Conservation (phyloP, 2,113 vertebrate genomes). For the Pelobates fuscus region DNA sequence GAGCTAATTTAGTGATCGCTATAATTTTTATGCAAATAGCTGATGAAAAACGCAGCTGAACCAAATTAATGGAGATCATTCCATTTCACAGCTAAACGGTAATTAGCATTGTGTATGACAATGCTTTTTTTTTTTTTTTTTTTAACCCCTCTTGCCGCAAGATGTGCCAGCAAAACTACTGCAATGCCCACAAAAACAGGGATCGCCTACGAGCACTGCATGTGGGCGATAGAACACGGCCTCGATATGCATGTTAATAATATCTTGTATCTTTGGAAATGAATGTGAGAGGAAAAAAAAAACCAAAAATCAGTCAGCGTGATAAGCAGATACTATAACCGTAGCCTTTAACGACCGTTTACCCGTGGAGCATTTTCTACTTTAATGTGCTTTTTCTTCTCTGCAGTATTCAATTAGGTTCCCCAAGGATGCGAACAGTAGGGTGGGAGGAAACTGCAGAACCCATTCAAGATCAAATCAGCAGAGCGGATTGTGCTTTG, state of each 20-base stretch:
- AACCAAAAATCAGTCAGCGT: no score
- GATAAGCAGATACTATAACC: neutral
- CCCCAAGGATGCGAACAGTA: constrained; percentile 47
- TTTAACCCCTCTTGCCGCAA: neutral
- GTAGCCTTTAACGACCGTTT: constrained; percentile 55
- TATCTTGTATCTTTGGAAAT: neutral
- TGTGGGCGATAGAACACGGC: neutral
- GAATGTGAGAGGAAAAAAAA: rapidly evolving
- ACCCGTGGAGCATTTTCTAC: neutral
- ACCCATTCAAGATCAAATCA: constrained; percentile 51
- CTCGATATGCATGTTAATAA: neutral
- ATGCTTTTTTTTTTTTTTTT: neutral
- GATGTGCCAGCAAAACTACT: neutral
- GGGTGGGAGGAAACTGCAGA: constrained; percentile 30
- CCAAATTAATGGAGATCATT: constrained; percentile 8
- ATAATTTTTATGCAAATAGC: constrained; percentile 28
- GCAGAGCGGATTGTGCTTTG: constrained; percentile 65
- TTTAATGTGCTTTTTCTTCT: constrained; percentile 48
- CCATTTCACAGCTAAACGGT: constrained; percentile 21
- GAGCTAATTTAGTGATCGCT: constrained; percentile 27
- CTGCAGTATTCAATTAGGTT: constrained; percentile 56
- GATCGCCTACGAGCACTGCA: neutral
- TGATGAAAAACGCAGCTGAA: constrained; percentile 18
- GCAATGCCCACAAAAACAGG: neutral
- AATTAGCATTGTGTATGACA: constrained; percentile 24